phyloP scores from a whole-genome alignment of 2,888 invertebrate species.

The Heterodera filipjevi region DNA sequence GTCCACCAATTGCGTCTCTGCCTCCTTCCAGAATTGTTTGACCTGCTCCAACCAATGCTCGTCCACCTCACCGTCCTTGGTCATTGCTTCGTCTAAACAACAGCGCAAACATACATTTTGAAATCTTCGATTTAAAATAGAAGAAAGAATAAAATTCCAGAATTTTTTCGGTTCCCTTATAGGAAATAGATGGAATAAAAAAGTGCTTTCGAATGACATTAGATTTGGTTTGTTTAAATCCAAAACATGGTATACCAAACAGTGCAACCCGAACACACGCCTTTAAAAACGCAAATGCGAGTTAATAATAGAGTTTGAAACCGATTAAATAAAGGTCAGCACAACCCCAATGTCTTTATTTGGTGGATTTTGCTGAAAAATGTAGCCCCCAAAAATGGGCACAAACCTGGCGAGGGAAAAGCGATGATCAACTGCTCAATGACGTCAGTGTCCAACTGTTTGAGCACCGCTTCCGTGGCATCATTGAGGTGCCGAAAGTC shows the following conservation, averaged over 20 bases:
- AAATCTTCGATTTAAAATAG: neutral
- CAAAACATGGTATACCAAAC: no score
- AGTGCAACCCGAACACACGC: no score
- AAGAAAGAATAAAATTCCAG: neutral
- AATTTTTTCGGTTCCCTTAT: neutral
- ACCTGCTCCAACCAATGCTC: constrained; percentile 45
- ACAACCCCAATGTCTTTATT: neutral
- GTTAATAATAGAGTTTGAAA: no score
- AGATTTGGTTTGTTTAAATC: no score
- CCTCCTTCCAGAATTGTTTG: constrained; percentile 30
- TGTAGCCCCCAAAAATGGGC: neutral
- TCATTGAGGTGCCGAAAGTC: constrained; percentile 51
- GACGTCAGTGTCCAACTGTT: constrained; percentile 55
- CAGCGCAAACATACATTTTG: no score
- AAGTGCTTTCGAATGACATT: no score
- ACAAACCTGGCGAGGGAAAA: constrained; percentile 50
- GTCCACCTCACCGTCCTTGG: constrained; percentile 37
- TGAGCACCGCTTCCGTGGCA: constrained; percentile 50
- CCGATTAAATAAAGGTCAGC: neutral
- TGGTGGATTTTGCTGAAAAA: neutral
- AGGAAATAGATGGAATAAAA: no score
- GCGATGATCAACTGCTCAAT: constrained; percentile 61
- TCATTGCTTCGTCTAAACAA: neutral
- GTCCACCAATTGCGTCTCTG: constrained; percentile 48
- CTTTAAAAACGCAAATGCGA: no score